Base-by-base conservation (phyloP, 2,113 vertebrate species). In the Formicarius rufipectus region DNA sequence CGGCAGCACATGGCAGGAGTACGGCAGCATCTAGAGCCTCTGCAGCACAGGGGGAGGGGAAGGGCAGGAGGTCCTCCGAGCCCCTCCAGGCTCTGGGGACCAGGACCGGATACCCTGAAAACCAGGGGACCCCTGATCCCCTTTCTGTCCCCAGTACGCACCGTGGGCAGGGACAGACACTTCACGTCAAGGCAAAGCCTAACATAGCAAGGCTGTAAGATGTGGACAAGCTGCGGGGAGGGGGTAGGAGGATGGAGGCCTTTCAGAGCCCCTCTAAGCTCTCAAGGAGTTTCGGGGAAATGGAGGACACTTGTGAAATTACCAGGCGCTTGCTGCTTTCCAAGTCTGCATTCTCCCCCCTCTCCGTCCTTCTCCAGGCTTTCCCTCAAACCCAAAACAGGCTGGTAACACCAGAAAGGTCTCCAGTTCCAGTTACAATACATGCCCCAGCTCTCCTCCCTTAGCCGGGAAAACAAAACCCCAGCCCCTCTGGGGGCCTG, bases 1-100 rank as follows among this genome's bases (percentile, higher is more conserved):
- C 94, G 22, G 91, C 40, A 42, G 97, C 97, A 97, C 97, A 96
- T 97, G 97, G 97, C 93, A 95, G 95, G 88, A 95, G 97, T 92
- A 90, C 92, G 88, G 97, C 97, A 90, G 89, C 93, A 85, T 90
- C 81, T 93, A 87, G 45, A 91, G 93, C 12, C 87, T 84, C 94
- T 52, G 90, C 96, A 67, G 92, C 87, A 83, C 87, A 81, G 92
- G 89, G 80, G 92, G 77, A 93, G 83, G 66, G 92, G 93, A 69
- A 75, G 71, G 45, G 84, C 60, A 63, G 78, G 47, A 53, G 80
- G 71, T 39, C 14, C 23, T 4, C 60, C 20, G 39, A 72, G 62
- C 23, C 62, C 47, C n/a, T 17, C 12, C 33, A 45, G 45, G 45
- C n/a, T 31, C 56, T 14, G 44, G 28, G 28, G 14, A 80, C 40